Evolutionary conservation across 2,888 invertebrate species (phyloP), one percentile per base, ranked within the genome.

Genomic region (Quadriops clusia): DNA sequence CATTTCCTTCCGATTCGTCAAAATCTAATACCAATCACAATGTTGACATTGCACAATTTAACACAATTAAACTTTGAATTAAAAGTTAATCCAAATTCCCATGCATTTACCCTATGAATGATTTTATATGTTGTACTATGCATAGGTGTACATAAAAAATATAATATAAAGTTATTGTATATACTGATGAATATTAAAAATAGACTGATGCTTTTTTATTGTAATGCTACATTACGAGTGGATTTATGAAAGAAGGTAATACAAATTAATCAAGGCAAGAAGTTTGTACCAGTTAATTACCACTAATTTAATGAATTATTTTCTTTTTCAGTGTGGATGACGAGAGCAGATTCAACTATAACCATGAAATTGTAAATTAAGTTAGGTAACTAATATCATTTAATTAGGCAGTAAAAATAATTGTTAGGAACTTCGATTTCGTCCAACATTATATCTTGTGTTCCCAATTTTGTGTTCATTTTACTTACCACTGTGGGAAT

Each of bases 161-260:
- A n/a, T n/a, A n/a, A n/a, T n/a, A n/a, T n/a, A n/a, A n/a, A n/a
- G n/a, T n/a, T n/a, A n/a, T n/a, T n/a, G n/a, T n/a, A n/a, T n/a
- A n/a, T n/a, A n/a, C n/a, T n/a, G n/a, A n/a, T n/a, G n/a, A n/a
- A n/a, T n/a, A n/a, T n/a, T 36, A 31, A 36, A 33, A 39, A 39
- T 36, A 54, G 58, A 58, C 58, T 58, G 58, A 58, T 46, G 48
- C 50, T 55, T 53, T 53, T 53, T 54, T 52, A 49, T 48, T 44
- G 48, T 43, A 48, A 45, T 41, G 43, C 41, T 45, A 44, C 44
- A 45, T 39, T 42, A 33, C 39, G 32, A 39, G 39, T 43, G 53
- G 50, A 50, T 44, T 43, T 41, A 39, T 41, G 36, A 41, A 36
- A 40, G 40, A 41, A 40, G 42, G 45, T 45, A 48, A 49, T 47